phyloP scores from a whole-genome alignment of 2,888 invertebrate genomes.

The Philaethria dido region DNA sequence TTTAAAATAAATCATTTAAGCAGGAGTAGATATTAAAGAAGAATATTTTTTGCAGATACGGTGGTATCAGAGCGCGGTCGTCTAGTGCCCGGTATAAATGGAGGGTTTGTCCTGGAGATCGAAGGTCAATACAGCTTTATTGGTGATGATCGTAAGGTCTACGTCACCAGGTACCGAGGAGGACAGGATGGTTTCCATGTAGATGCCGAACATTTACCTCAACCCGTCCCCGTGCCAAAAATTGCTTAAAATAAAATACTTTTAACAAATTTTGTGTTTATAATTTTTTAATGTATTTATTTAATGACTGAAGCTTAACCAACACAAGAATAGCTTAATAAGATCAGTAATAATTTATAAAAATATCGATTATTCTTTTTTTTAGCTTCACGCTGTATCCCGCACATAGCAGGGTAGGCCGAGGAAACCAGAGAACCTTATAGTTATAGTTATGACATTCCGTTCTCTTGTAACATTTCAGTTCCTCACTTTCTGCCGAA shows the following conservation, averaged over 20 bases:
- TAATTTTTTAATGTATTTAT: too few species aligned
- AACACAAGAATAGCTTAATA: too few species aligned
- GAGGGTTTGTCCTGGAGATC: conserved; percentile 56
- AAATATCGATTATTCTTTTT: too few species aligned
- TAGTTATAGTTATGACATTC: too few species aligned
- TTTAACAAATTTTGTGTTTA: not conserved
- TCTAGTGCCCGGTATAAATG: conserved; percentile 53
- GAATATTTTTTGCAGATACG: conserved; percentile 51
- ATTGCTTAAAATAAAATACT: not conserved
- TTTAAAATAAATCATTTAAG: too few species aligned
- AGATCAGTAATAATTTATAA: too few species aligned
- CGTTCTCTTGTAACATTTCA: too few species aligned
- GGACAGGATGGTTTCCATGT: conserved; percentile 62
- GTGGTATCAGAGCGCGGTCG: conserved; percentile 62
- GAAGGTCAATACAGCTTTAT: conserved; percentile 61
- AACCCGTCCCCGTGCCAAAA: conserved; percentile 18
- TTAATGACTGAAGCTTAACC: too few species aligned
- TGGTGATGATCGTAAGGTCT: conserved; percentile 59
- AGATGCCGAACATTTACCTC: conserved; percentile 46
- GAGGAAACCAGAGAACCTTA: too few species aligned
- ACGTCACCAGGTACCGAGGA: conserved; percentile 57
- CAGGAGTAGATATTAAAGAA: not conserved
- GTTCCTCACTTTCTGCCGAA: too few species aligned
- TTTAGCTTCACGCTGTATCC: too few species aligned
- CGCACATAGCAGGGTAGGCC: too few species aligned